Conservation (phyloP, 2,113 vertebrate species). For the Pan paniscus region DNA sequence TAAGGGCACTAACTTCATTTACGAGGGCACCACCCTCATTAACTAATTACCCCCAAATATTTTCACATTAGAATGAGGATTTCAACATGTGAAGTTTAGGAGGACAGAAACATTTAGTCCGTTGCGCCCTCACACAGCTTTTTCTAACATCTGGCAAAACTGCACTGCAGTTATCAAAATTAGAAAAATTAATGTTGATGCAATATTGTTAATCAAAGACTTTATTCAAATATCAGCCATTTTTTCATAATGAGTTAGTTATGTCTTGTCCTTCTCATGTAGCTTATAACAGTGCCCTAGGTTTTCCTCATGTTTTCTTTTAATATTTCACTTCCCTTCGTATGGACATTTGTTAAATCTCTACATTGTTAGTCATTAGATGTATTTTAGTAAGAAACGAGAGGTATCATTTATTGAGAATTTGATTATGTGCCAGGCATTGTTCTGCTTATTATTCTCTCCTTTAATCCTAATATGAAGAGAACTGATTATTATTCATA, state of each 20-base stretch:
- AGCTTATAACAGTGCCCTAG: not conserved
- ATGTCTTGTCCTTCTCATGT: not conserved
- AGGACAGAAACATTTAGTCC: not conserved
- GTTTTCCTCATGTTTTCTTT: not conserved
- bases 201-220: not conserved
- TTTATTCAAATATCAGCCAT: not conserved
- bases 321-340: not conserved
- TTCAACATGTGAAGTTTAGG: not conserved
- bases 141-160: not conserved
- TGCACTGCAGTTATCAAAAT: not conserved
- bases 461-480: not conserved
- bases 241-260: not conserved
- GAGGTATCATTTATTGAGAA: not conserved
- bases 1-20: not conserved
- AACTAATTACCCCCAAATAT: too few relatives aligned
- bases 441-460: not conserved
- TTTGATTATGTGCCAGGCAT: not conserved
- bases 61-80: not conserved
- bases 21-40: fast-evolving
- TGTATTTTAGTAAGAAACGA: not conserved
- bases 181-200: not conserved
- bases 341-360: not conserved
- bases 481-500: not conserved
- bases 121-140: not conserved
- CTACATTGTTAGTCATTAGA: not conserved